Base-by-base conservation (phyloP, 2,888 invertebrate genomes). In the Choristoneura rosaceana region DNA sequence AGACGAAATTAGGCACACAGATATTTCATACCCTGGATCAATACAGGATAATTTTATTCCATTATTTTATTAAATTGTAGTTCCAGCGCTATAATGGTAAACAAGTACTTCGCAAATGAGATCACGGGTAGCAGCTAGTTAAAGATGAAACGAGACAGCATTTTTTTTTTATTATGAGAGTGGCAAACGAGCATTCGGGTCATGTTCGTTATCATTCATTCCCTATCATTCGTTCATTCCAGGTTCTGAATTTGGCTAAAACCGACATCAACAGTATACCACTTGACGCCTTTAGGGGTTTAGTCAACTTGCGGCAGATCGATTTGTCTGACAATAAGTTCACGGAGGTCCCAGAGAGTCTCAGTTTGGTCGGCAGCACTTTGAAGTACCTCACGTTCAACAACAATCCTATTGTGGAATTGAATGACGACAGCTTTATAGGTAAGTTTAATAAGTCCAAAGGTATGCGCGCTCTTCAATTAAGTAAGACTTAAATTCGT, bases 321-420 rank as follows among this genome's bases (percentile, higher is more conserved):
- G 95, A 95, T 82, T 83, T 96, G 63, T 95, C 96, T 0, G 93
- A 95, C 59, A 96, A 96, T 84, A 87, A 91, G 63, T 93, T 96
- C 68, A 90, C 92, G 59, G 92, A 90, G 5, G 95, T 96, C 17
- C 96, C 96, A 0, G 90, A 93, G 66, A 94, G 94, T 77, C 82
- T 96, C 60, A 92, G 89, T 63, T 81, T 94, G 68, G 84, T 96
- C 41, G 95, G 95, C n/a, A 85, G 85, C 63, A 94, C 94, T 5
- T 86, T 96, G 74, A 89, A 95, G 80, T 93, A 92, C 70, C 89
- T 96, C 17, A 95, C 95, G 50, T 89, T 96, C 78, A 96, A 96
- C 76, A 91, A 94, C 74, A 96, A 96, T 85, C 94, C 94, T 0
- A 94, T 96, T 60, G 84, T 92, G 17, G 94, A 95, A 76, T 87